Percentiles rank a stretch among this genome's conserved stretches.
phyloP scores from a whole-genome alignment of 92 coral and sea anemone species.

The Epizoanthus scotinus region DNA sequence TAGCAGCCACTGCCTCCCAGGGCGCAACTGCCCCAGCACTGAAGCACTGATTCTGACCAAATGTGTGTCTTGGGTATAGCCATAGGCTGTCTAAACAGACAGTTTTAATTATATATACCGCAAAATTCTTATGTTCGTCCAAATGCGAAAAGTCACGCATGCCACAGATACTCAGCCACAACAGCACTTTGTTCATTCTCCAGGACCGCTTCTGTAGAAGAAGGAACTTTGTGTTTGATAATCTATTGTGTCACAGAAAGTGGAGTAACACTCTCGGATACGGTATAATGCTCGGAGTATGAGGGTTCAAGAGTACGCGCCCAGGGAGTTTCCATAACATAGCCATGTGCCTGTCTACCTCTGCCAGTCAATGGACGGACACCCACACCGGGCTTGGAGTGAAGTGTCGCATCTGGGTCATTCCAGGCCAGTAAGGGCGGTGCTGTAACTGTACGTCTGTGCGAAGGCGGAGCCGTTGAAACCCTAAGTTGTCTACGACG shows the following conservation, averaged over 20 bases:
- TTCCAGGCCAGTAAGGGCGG: slow-evolving; percentile 94
- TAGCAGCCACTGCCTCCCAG: too few species aligned
- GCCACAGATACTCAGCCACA: too few species aligned
- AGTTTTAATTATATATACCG: too few species aligned
- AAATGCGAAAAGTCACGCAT: too few species aligned
- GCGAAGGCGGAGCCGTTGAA: slow-evolving; percentile 78
- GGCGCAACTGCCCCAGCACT: too few species aligned
- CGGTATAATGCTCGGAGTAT: slow-evolving; percentile 46
- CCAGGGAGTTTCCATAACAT: slow-evolving; percentile 52
- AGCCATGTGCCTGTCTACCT: slow-evolving; percentile 29
- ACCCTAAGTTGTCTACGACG: slow-evolving; percentile 83
- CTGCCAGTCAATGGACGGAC: slow-evolving; percentile 48
- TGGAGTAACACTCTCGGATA: slow-evolving; percentile 86
- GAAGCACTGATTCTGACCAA: too few species aligned
- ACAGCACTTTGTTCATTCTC: too few species aligned
- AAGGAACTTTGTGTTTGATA: neutral
- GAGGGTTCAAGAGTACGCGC: slow-evolving; percentile 57
- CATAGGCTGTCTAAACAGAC: too few species aligned
- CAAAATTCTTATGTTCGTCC: too few species aligned
- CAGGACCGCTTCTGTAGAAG: too few species aligned
- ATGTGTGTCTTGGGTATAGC: too few species aligned
- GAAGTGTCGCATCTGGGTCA: slow-evolving; percentile 72
- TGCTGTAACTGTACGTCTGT: slow-evolving; percentile 68
- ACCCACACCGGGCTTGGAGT: slow-evolving; percentile 89
- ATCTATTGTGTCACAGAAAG: slow-evolving; percentile 63